Percentiles rank a stretch among this genome's conserved stretches.
These are phyloP conservation scores for Phortica okadai DNA, from an alignment of 2,888 invertebrate genomes.

Conservation along the genomic window DNA sequence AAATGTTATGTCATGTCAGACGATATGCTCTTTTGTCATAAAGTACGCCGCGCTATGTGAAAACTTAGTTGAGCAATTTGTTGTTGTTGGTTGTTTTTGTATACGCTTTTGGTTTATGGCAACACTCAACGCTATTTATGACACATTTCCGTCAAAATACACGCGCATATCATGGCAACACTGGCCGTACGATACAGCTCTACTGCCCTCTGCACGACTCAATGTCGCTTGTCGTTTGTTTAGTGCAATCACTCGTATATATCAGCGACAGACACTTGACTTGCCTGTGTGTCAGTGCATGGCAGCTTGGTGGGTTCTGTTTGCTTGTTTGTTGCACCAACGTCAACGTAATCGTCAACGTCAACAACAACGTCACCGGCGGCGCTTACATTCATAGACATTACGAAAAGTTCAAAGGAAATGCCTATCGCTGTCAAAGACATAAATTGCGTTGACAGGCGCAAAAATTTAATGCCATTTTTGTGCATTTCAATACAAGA, in stretches of 20 bases:
- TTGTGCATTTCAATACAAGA: conserved; percentile 49
- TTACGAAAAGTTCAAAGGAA: conserved; percentile 71
- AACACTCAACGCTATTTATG: conserved; percentile 74
- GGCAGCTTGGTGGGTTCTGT: not conserved
- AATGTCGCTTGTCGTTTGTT: conserved; percentile 4
- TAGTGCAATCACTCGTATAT: conserved; percentile 61
- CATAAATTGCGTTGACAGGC: conserved; percentile 73
- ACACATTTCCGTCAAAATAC: conserved; percentile 75
- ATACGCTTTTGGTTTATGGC: conserved; percentile 58
- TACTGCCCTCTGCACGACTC: conserved; percentile 39
- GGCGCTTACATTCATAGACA: not conserved
- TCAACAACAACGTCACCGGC: not conserved
- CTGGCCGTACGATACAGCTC: conserved; percentile 29
- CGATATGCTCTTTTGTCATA: not conserved
- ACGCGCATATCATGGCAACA: conserved; percentile 54
- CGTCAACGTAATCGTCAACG: not conserved
- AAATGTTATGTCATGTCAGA: not conserved
- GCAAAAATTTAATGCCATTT: conserved; percentile 56
- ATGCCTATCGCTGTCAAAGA: conserved; percentile 74
- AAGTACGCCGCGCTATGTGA: not conserved
- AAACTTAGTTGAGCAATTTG: not conserved
- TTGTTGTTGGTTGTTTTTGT: conserved; percentile 28
- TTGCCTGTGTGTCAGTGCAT: not conserved
- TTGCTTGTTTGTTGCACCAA: not conserved
- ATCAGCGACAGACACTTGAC: conserved; percentile 40